A percentile compares a stretch with the other conserved stretches of the same genome.
phyloP scores from a whole-genome alignment of 2,797 vertebrate species.

The Propithecus perrieri region DNA sequence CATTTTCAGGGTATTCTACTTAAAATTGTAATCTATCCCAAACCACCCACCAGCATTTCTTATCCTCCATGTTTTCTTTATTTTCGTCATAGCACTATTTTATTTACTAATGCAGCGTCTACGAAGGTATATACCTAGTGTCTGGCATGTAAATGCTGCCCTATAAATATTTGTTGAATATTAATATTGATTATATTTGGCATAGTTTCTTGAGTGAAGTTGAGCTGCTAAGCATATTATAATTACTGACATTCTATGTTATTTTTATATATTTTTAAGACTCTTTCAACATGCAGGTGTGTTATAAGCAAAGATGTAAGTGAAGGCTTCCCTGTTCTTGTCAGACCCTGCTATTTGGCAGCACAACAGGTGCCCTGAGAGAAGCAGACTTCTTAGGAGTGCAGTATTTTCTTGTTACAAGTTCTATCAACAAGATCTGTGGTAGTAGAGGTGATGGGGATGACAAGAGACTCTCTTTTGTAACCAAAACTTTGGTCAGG shows the following conservation, averaged over 20 bases:
- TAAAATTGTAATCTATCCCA: background rate
- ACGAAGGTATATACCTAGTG: background rate
- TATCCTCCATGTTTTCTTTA: background rate
- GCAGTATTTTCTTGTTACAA: background rate
- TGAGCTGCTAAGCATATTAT: background rate
- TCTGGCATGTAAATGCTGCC: background rate
- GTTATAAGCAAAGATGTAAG: background rate
- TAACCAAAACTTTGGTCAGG: background rate
- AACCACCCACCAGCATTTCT: background rate
- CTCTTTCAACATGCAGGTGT: background rate
- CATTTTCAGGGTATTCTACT: background rate
- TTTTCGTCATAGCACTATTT: background rate
- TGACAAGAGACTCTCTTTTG: background rate
- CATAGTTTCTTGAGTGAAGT: background rate
- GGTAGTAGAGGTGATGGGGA: background rate
- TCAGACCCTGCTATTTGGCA: background rate
- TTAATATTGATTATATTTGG: background rate
- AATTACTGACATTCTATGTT: background rate
- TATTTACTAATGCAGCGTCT: background rate
- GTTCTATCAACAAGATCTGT: background rate
- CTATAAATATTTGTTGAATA: background rate
- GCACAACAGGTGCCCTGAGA: background rate
- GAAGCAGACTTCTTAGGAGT: background rate
- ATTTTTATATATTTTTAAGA: conserved; percentile 23
- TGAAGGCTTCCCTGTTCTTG: background rate